These are phyloP conservation scores for Sebastes goodei DNA, from an alignment of 2,797 vertebrate species.

Conservation along the genomic window DNA sequence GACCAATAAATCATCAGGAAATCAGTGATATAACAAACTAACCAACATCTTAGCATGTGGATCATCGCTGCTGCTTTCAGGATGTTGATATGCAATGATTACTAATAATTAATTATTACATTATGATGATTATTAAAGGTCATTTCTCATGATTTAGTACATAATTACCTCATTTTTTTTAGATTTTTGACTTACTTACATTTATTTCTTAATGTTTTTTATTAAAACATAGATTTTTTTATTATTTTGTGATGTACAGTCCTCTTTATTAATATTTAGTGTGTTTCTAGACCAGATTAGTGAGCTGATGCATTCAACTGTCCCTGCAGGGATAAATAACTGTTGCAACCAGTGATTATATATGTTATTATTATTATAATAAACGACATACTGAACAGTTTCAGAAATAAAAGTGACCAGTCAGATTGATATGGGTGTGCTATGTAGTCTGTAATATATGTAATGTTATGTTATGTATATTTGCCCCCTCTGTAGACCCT, in stretches of 20 bases:
- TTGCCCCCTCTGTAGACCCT: not conserved
- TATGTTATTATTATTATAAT: not conserved
- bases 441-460: no score
- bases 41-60: no score
- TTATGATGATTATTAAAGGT: no score
- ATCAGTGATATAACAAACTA: no score
- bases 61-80: no score
- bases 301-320: not conserved
- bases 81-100: no score
- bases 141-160: no score
- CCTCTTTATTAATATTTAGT: not conserved
- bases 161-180: not conserved
- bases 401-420: not conserved
- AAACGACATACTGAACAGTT: not conserved
- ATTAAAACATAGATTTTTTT: no score
- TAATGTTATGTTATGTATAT: not conserved
- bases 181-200: no score
- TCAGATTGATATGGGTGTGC: not conserved
- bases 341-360: not conserved
- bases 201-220: not conserved
- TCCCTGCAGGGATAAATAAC: not conserved
- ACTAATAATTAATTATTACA: no score
- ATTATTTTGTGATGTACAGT: not conserved
- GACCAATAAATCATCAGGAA: no score
- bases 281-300: not conserved